phyloP scores from a whole-genome alignment of 1,140 invertebrate genomes.

The Episyrphus balteatus region DNA sequence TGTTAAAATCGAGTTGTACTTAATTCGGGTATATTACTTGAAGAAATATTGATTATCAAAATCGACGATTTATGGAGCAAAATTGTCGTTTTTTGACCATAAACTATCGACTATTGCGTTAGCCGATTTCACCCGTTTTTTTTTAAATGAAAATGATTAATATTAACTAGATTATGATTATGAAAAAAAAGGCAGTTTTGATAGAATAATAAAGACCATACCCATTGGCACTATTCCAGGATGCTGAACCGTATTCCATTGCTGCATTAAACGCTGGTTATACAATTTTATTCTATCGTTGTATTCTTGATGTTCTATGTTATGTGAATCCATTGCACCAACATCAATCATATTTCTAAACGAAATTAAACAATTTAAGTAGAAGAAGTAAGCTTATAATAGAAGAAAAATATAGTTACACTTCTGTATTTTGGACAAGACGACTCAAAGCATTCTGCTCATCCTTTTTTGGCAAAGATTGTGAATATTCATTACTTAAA shows the following conservation, averaged over 20 bases:
- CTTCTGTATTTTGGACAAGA: constrained; percentile 78
- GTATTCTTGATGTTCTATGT: constrained; percentile 65
- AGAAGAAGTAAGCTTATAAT: constrained; percentile 23
- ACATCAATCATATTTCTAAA: constrained; percentile 74
- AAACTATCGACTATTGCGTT: too few relatives aligned
- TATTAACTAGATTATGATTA: too few relatives aligned
- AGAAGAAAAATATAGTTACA: constrained; percentile 43
- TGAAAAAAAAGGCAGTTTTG: not conserved
- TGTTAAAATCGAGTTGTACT: too few relatives aligned
- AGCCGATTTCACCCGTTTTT: too few relatives aligned
- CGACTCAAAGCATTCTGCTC: constrained; percentile 78
- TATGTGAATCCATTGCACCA: constrained; percentile 64
- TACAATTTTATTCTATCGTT: constrained; percentile 62
- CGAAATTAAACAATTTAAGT: constrained; percentile 3
- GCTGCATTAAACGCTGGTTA: constrained; percentile 46
- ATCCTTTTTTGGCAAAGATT: constrained; percentile 66
- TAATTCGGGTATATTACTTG: too few relatives aligned
- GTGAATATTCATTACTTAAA: constrained; percentile 47
- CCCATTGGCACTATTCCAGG: constrained; percentile 18
- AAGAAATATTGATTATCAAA: too few relatives aligned
- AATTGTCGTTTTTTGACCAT: too few relatives aligned
- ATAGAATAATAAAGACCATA: constrained; percentile 6
- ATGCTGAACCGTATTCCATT: constrained; percentile 36
- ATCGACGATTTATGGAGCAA: too few relatives aligned
- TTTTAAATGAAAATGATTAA: too few relatives aligned